These are phyloP conservation scores for Drosophila setifemur DNA, from an alignment of 1,140 invertebrate genomes.

Conservation along the genomic window DNA sequence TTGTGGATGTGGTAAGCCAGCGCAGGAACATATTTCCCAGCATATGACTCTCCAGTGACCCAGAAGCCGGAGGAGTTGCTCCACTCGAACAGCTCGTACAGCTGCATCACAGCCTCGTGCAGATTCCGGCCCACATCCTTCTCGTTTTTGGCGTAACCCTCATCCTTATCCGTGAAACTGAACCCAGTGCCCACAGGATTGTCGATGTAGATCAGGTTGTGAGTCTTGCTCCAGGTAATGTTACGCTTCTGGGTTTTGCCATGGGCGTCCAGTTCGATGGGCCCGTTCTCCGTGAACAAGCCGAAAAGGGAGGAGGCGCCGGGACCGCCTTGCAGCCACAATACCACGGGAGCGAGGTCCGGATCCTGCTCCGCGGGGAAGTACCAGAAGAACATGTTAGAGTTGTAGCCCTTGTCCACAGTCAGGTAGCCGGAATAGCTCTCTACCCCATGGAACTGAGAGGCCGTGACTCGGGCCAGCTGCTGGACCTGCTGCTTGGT, in stretches of 20 bases:
- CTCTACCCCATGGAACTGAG: conserved; percentile 63
- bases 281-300: conserved; percentile 92
- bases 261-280: conserved; percentile 86
- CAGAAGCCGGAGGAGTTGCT: conserved; percentile 87
- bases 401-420: conserved; percentile 89
- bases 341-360: conserved; percentile 86
- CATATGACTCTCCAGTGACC: conserved; percentile 94
- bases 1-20: conserved; percentile 89
- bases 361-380: conserved; percentile 87
- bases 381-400: conserved; percentile 95
- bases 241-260: conserved; percentile 85
- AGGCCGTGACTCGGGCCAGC: conserved; percentile 48
- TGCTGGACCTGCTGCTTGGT: conserved; percentile 42
- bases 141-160: conserved; percentile 87
- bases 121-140: conserved; percentile 87
- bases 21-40: conserved; percentile 92
- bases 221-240: conserved; percentile 89
- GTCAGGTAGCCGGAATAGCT: conserved; percentile 87
- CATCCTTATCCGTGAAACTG: conserved; percentile 87
- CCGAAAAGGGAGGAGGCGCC: conserved; percentile 91
- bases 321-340: conserved; percentile 94
- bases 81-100: conserved; percentile 89
- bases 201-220: conserved; percentile 92
- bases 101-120: conserved; percentile 87
- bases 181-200: conserved; percentile 93